These are phyloP conservation scores for Phainopepla nitens DNA, from an alignment of 2,113 vertebrate genomes.

Conservation along the genomic window DNA sequence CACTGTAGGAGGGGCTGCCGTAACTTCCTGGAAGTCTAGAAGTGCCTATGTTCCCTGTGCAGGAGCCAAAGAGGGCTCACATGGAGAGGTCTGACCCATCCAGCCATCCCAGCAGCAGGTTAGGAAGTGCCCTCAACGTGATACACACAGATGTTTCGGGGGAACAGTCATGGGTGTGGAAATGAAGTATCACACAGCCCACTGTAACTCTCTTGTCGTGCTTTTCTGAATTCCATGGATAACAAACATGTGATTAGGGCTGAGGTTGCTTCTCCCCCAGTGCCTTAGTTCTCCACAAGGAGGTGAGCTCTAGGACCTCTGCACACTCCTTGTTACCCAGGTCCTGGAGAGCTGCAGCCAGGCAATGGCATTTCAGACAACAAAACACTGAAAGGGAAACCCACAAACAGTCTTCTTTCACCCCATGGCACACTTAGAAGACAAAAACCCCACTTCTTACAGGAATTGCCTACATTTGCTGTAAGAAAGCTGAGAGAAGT, in stretches of 20 bases:
- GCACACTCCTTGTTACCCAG: accelerated
- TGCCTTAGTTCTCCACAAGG: accelerated
- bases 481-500: not conserved
- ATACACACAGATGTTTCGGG: not conserved
- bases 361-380: not conserved
- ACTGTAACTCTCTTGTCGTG: not conserved
- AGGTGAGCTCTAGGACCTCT: not conserved
- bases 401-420: not conserved
- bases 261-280: not conserved
- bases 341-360: not conserved
- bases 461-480: not conserved
- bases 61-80: not conserved
- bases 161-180: accelerated
- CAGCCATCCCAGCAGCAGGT: not conserved
- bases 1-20: not conserved
- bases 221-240: not conserved
- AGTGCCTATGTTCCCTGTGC: not conserved
- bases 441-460: not conserved
- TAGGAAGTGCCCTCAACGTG: not conserved
- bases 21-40: not conserved
- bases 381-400: not conserved
- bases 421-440: not conserved
- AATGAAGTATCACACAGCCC: not conserved
- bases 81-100: not conserved
- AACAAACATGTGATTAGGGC: accelerated